Conservation (phyloP, 2,797 vertebrate genomes). For the Hyperoplus lanceolatus region DNA sequence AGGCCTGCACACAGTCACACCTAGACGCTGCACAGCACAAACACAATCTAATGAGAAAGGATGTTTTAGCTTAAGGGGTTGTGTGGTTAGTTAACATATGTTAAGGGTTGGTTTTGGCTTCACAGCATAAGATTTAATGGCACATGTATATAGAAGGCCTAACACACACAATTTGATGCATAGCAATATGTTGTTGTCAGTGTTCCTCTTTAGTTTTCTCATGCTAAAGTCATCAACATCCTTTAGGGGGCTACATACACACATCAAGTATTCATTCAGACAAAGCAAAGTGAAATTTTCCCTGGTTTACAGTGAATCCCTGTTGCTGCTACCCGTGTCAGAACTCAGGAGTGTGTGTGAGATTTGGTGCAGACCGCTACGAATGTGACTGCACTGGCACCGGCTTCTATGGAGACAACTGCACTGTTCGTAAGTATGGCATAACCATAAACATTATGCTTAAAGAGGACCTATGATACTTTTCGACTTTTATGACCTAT, state of each 20-base stretch:
- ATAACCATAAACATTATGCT: not conserved
- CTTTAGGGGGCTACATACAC: too few species aligned
- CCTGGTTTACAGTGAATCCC: constrained; percentile 88
- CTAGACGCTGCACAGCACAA: too few species aligned
- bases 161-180: not conserved
- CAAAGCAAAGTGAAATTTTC: not conserved
- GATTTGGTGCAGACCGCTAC: constrained; percentile 83
- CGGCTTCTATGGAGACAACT: constrained; percentile 92
- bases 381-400: constrained; percentile 95
- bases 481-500: not conserved
- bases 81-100: not conserved
- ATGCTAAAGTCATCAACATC: too few species aligned
- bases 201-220: constrained; percentile 3
- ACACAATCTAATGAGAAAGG: not conserved
- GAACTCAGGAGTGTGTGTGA: constrained; percentile 91
- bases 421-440: constrained; percentile 90
- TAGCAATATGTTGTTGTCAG: not conserved
- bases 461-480: not conserved
- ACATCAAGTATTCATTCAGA: not conserved
- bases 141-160: not conserved
- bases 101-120: not conserved
- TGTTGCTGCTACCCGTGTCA: constrained; percentile 96
- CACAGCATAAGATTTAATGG: not conserved
- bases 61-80: too few species aligned
- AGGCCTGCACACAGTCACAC: not conserved